Evolutionary conservation across 2,888 invertebrate species (phyloP).

Genomic region (Vesta saturnalis): DNA sequence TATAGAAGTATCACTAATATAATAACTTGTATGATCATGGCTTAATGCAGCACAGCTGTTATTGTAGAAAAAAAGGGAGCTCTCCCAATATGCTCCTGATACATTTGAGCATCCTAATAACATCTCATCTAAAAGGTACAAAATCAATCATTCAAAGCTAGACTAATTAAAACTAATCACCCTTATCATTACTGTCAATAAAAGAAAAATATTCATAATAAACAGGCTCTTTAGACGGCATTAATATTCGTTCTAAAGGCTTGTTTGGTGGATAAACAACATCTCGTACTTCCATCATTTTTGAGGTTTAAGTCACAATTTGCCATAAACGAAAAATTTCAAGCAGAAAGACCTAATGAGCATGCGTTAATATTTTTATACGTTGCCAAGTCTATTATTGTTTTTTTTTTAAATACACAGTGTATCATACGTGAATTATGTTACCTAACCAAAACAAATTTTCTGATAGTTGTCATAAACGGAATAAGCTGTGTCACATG

Average conservation of each 20-base stretch:
- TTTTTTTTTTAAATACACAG: too few species aligned
- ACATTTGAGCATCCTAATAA: conserved; percentile 69
- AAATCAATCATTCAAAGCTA: background rate
- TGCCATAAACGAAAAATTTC: too few species aligned
- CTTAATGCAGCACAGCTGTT: conserved; percentile 59
- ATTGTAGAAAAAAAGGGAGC: conserved; percentile 67
- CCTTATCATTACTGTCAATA: conserved; percentile 53
- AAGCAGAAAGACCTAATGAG: too few species aligned
- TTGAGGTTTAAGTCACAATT: too few species aligned
- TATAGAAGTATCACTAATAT: conserved; percentile 63
- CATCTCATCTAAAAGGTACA: conserved; percentile 59
- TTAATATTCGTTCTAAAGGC: conserved; percentile 50
- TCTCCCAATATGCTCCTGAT: conserved; percentile 70
- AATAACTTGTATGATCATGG: conserved; percentile 52
- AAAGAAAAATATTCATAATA: conserved; percentile 53
- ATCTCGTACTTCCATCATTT: conserved; percentile 17
- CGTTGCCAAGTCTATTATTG: too few species aligned
- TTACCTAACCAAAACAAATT: too few species aligned
- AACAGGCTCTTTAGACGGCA: conserved; percentile 50
- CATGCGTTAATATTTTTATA: too few species aligned
- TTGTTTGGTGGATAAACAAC: conserved; percentile 56
- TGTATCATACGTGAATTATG: too few species aligned
- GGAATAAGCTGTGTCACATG: too few species aligned
- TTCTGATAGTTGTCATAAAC: too few species aligned
- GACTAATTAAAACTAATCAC: conserved; percentile 43